Percentiles rank a stretch among this genome's conserved stretches.
These are phyloP conservation scores for Drosophila pandora DNA, from an alignment of 1,140 invertebrate species.

Conservation along the genomic window DNA sequence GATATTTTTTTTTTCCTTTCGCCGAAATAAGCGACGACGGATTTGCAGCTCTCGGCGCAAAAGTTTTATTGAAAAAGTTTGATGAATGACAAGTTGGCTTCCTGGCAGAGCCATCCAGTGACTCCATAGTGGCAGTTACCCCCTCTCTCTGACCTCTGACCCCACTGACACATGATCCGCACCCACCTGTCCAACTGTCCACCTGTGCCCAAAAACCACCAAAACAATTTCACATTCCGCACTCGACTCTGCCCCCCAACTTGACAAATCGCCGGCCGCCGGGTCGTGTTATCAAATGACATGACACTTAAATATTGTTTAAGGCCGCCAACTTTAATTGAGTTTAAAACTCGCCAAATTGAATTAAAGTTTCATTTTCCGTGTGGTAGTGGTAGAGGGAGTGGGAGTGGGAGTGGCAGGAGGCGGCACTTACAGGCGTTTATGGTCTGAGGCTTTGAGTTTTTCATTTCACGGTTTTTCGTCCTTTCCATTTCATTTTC, in stretches of 20 bases:
- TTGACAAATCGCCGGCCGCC: slow-evolving; percentile 12
- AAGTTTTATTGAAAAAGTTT: slow-evolving; percentile 82
- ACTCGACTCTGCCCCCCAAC: slow-evolving; percentile 1
- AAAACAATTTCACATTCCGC: not conserved
- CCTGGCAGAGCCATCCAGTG: slow-evolving; percentile 6
- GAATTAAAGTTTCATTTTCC: slow-evolving; percentile 14
- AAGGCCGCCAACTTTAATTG: slow-evolving; percentile 19
- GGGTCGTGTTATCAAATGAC: slow-evolving; percentile 43
- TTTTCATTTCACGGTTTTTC: not conserved
- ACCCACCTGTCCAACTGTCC: not conserved
- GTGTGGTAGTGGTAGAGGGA: not conserved
- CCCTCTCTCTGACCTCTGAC: not conserved
- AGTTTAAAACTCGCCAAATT: slow-evolving; percentile 20
- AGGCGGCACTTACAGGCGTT: too few relatives aligned
- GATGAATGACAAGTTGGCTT: slow-evolving; percentile 71
- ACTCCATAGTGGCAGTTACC: not conserved
- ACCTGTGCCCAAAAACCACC: not conserved
- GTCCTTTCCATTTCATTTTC: too few relatives aligned
- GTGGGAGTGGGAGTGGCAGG: too few relatives aligned
- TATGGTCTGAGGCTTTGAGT: too few relatives aligned
- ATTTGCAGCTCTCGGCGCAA: slow-evolving; percentile 64
- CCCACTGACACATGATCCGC: not conserved
- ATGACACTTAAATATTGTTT: slow-evolving; percentile 41
- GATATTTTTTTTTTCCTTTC: slow-evolving; percentile 15
- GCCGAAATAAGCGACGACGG: slow-evolving; percentile 36